phyloP scores from a whole-genome alignment of 1,140 invertebrate genomes.

The Drosophila pseudoananassae region DNA sequence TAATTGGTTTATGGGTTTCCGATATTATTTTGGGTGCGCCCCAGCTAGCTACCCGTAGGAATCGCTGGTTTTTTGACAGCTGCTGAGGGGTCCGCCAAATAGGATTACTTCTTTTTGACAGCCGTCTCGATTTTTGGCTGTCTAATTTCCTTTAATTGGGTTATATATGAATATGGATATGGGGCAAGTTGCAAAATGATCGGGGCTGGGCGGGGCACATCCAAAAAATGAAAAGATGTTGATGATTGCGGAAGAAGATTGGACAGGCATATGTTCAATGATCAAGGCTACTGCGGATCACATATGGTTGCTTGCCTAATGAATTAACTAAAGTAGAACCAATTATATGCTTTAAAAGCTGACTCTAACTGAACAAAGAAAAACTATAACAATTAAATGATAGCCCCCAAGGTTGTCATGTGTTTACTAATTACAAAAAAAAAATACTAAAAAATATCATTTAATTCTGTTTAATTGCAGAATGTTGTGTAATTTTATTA shows the following conservation, averaged over 20 bases:
- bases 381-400: not conserved
- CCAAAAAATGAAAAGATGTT: conserved; percentile 8
- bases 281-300: conserved; percentile 2
- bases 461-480: conserved; percentile 30
- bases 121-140: conserved; percentile 30
- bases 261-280: not conserved
- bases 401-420: conserved; percentile 16
- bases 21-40: conserved; percentile 56
- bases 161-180: conserved; percentile 16
- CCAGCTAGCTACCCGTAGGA: conserved; percentile 8
- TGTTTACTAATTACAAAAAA: conserved; percentile 24
- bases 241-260: conserved; percentile 15
- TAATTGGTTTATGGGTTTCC: conserved; percentile 74
- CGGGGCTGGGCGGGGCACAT: conserved; percentile 53
- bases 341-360: conserved; percentile 2
- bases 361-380: conserved; percentile 1
- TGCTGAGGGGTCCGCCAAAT: conserved; percentile 47
- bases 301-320: not conserved
- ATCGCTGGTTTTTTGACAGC: conserved; percentile 48
- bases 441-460: conserved; percentile 34
- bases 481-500: conserved; percentile 19
- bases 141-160: conserved; percentile 59
- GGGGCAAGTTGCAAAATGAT: conserved; percentile 43
- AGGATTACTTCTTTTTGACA: conserved; percentile 59
- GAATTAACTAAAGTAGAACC: not conserved